These are phyloP conservation scores for Oncorhynchus tshawytscha DNA, from an alignment of 2,113 vertebrate genomes.

Conservation along the genomic window DNA sequence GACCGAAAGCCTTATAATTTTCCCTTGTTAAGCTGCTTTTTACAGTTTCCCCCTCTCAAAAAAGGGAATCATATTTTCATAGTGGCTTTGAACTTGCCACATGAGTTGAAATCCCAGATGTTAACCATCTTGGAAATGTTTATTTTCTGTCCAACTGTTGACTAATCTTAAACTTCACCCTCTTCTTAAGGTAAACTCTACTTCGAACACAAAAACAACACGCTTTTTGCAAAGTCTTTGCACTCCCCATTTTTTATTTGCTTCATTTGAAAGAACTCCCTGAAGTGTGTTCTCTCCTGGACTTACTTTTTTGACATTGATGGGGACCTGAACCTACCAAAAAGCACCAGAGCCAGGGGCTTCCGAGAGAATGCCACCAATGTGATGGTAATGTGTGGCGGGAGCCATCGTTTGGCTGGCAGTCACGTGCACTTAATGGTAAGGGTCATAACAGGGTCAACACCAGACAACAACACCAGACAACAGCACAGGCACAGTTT, in stretches of 20 bases:
- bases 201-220: slow-evolving; percentile 27
- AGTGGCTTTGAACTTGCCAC: slow-evolving; percentile 77
- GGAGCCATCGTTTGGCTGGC: slow-evolving; percentile 6
- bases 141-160: slow-evolving; percentile 49
- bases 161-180: slow-evolving; percentile 46
- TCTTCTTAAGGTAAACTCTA: slow-evolving; percentile 36
- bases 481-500: slow-evolving; percentile 4
- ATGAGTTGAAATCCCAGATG: slow-evolving; percentile 71
- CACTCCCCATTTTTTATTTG: not conserved
- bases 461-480: slow-evolving; percentile 26
- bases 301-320: not conserved
- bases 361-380: not conserved
- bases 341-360: not conserved
- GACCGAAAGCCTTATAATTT: slow-evolving; percentile 70
- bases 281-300: not conserved
- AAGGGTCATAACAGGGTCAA: slow-evolving; percentile 3
- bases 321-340: not conserved
- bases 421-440: slow-evolving; percentile 16
- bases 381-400: not conserved
- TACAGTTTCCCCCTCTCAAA: slow-evolving; percentile 67
- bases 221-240: slow-evolving; percentile 6
- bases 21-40: slow-evolving; percentile 68
- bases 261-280: not conserved
- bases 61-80: slow-evolving; percentile 76
- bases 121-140: slow-evolving; percentile 66